Evolutionary conservation across 2,888 invertebrate species (phyloP), one percentile per base, ranked within the genome.

Genomic region (Drosophila mettleri): DNA sequence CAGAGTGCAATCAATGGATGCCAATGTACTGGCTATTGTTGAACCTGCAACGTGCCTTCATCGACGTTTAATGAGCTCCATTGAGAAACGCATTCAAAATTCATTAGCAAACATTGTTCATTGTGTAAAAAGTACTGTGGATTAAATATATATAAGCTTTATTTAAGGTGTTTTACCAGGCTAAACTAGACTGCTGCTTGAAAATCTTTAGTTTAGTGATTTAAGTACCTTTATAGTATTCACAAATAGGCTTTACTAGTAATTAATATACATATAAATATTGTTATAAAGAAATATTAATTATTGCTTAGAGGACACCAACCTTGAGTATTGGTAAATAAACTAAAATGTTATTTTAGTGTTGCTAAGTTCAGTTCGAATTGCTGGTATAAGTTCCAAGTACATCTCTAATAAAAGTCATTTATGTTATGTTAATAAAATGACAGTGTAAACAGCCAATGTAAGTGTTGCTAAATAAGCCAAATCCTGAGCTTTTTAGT

Each of bases 41-140:
- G 38, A 31, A 36, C 16, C 16, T 49, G 60, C 60, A 64, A 59
- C 51, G 64, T 68, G 62, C 73, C 61, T 67, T 78, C 65, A 61
- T 69, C 53, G 69, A 0, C 6, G 52, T 63, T 70, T 78, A 78
- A 78, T 78, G 80, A 78, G 78, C 78, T 68, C 67, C 80, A 80
- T 78, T 78, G 78, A 70, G 49, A 43, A 39, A 52, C 18, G 38
- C 67, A 80, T 77, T 80, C 67, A 46, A 73, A 80, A 76, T 83
- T 74, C 81, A 80, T 80, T 78, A 86, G 86, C 75, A 14, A 29
- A 16, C 58, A 34, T 24, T 43, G 48, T 9, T 46, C 48, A 68
- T 61, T 71, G 66, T 71, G 33, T 45, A 18, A 41, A 64, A 57
- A 63, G 64, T 51, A 61, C 73, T 14, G 22, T 51, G 74, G 69